Percentiles rank a stretch among this genome's conserved stretches.
Conservation (phyloP, 2,888 invertebrate species). For the Flabesymbios commensalis region DNA sequence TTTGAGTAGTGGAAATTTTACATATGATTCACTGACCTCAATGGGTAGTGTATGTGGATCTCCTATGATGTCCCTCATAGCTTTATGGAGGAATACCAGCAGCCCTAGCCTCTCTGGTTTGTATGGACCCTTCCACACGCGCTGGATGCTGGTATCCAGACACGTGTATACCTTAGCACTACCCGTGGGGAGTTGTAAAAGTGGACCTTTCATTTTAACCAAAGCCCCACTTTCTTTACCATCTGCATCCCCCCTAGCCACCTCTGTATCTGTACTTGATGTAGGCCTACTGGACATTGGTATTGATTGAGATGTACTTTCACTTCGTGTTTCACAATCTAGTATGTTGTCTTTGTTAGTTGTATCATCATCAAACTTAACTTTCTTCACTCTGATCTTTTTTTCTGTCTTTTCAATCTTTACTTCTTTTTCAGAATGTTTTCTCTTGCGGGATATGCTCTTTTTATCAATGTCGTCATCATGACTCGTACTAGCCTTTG, state of each 20-base stretch:
- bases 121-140: constrained; percentile 22
- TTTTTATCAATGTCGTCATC: too few species aligned
- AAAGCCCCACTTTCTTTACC: not conserved
- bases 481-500: too few species aligned
- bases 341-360: too few species aligned
- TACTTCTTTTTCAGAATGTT: too few species aligned
- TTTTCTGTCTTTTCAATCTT: too few species aligned
- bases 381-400: too few species aligned
- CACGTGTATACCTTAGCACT: constrained; percentile 14
- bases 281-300: too few species aligned
- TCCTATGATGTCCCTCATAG: constrained; percentile 11
- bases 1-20: constrained; percentile 12
- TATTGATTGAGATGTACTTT: too few species aligned
- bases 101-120: not conserved
- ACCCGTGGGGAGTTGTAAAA: constrained; percentile 21
- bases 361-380: too few species aligned
- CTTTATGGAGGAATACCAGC: constrained; percentile 14
- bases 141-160: constrained; percentile 1
- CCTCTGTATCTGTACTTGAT: too few species aligned
- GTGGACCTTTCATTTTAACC: constrained; percentile 15
- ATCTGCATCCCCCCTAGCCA: not conserved
- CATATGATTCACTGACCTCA: not conserved
- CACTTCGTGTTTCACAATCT: too few species aligned
- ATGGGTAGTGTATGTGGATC: constrained; percentile 16
- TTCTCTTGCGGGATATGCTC: too few species aligned